These are phyloP conservation scores for Epizoanthus ramosus DNA, from an alignment of 92 coral and sea anemone species.

Conservation along the genomic window DNA sequence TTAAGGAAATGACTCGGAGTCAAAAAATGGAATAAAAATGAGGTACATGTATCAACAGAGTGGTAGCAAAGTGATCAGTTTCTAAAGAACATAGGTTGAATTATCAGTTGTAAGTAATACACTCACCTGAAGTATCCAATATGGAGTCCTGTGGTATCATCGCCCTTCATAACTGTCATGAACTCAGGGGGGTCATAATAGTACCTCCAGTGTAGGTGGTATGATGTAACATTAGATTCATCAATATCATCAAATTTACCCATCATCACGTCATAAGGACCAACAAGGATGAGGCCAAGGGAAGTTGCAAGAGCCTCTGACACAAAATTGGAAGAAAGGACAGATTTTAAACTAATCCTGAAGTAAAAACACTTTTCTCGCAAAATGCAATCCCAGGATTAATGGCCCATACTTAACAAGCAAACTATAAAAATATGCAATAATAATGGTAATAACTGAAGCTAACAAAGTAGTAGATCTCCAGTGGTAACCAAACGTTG, in stretches of 20 bases:
- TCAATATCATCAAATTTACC: constrained; percentile 64
- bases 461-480: too few relatives aligned
- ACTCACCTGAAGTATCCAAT: constrained; percentile 92
- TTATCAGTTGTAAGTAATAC: neutral
- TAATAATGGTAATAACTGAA: too few relatives aligned
- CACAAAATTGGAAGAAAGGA: neutral
- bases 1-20: too few relatives aligned
- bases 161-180: constrained; percentile 83
- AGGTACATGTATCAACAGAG: too few relatives aligned
- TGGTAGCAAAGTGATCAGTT: too few relatives aligned
- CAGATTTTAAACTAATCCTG: too few relatives aligned
- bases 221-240: constrained; percentile 58
- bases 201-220: constrained; percentile 91
- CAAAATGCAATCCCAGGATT: neutral
- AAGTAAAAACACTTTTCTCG: too few relatives aligned
- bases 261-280: constrained; percentile 83
- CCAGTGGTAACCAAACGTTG: too few relatives aligned
- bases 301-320: constrained; percentile 75
- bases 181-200: constrained; percentile 99
- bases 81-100: neutral
- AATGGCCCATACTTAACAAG: too few relatives aligned
- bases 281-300: constrained; percentile 82
- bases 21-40: too few relatives aligned
- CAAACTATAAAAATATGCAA: too few relatives aligned
- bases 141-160: constrained; percentile 79